Evolutionary conservation across 2,888 invertebrate species (phyloP).

Genomic region (Aphodius sticticus): DNA sequence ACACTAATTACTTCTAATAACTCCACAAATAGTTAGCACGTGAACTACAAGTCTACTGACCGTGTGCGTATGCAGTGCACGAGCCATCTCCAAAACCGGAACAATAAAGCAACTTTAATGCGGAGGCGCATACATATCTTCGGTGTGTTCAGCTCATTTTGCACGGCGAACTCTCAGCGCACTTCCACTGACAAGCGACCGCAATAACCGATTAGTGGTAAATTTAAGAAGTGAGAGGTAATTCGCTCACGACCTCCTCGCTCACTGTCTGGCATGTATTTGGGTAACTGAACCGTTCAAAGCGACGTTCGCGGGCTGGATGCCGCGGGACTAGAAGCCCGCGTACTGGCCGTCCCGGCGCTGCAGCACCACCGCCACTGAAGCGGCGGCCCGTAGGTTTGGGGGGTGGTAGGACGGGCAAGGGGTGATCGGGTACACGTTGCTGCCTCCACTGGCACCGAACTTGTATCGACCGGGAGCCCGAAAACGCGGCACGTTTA

Average conservation of each 20-base stretch:
- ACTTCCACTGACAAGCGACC: neutral
- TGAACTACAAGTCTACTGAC: slow-evolving; percentile 38
- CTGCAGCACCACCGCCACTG: slow-evolving; percentile 16
- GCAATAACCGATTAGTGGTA: neutral
- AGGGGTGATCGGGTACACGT: slow-evolving; percentile 39
- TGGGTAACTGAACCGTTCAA: neutral
- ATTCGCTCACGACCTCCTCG: neutral
- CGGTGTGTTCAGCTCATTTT: neutral
- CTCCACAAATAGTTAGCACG: neutral
- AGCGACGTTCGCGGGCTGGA: neutral
- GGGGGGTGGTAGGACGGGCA: slow-evolving; percentile 34
- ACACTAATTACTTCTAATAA: no score
- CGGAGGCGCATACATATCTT: neutral
- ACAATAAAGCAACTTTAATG: neutral
- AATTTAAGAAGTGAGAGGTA: neutral
- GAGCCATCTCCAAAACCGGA: slow-evolving; percentile 48
- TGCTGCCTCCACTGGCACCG: slow-evolving; percentile 37
- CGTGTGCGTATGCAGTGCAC: slow-evolving; percentile 55
- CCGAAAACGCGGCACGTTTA: slow-evolving; percentile 35
- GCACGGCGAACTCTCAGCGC: neutral
- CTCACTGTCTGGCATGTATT: neutral
- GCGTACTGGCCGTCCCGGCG: slow-evolving; percentile 24
- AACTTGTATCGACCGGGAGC: slow-evolving; percentile 49
- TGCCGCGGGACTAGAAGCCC: slow-evolving; percentile 30
- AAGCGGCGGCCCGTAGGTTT: slow-evolving; percentile 38